Conservation (phyloP, 2,888 invertebrate genomes). For the Nomada fabriciana region DNA sequence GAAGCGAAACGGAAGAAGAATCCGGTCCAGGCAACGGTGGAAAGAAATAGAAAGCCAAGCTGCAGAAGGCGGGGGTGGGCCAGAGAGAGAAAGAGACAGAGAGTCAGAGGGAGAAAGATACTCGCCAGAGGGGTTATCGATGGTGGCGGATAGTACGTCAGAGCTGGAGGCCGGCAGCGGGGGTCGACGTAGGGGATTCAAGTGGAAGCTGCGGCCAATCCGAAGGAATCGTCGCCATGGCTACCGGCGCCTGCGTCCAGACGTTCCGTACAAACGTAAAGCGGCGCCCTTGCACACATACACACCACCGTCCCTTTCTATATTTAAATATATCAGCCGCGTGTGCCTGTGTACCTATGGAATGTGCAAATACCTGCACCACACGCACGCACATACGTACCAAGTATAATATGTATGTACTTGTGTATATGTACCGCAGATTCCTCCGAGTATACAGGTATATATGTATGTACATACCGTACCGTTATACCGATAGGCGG, state of each 20-base stretch:
- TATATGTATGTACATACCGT: not conserved
- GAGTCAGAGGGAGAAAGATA: constrained; percentile 65
- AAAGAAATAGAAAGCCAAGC: not conserved
- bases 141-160: constrained; percentile 79
- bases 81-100: constrained; percentile 34
- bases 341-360: constrained; percentile 55
- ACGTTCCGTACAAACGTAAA: constrained; percentile 60
- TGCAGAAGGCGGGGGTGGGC: not conserved
- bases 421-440: not conserved
- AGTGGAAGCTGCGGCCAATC: constrained; percentile 84
- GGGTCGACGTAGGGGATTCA: constrained; percentile 78
- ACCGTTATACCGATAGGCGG: not conserved
- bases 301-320: constrained; percentile 1
- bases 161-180: constrained; percentile 68
- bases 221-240: constrained; percentile 84
- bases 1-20: constrained; percentile 13
- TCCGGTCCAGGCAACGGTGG: not conserved
- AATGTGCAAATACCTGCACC: constrained; percentile 58
- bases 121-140: constrained; percentile 79
- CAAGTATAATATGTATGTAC: not conserved
- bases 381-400: not conserved
- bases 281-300: constrained; percentile 33
- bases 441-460: not conserved
- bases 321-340: constrained; percentile 56
- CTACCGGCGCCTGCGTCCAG: constrained; percentile 83